Percentiles rank a stretch among this genome's conserved stretches.
phyloP scores from a whole-genome alignment of 2,888 invertebrate species.

The Luffia ferchaultella region DNA sequence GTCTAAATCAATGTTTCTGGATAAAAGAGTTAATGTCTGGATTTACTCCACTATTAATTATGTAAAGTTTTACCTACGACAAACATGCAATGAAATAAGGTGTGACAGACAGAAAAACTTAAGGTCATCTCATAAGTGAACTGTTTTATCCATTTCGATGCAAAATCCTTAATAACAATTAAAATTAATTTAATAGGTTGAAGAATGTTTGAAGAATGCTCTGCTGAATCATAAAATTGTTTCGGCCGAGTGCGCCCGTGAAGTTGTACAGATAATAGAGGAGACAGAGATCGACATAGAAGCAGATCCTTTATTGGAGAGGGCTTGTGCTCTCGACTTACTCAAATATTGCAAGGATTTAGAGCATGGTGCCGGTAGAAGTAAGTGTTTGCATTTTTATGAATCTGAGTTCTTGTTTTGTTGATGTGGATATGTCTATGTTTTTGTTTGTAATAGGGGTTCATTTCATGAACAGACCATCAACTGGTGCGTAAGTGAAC shows the following conservation, averaged over 20 bases:
- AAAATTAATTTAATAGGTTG: no score
- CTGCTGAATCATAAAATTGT: slow-evolving; percentile 77
- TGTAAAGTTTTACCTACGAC: no score
- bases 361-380: slow-evolving; percentile 89
- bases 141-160: no score
- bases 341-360: slow-evolving; percentile 81
- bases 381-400: slow-evolving; percentile 65
- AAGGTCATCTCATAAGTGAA: no score
- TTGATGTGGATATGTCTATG: no score
- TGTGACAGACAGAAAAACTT: no score
- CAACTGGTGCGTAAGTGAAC: neutral
- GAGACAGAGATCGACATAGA: slow-evolving; percentile 94
- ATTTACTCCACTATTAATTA: no score
- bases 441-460: no score
- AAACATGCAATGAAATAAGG: no score
- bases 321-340: slow-evolving; percentile 87
- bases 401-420: neutral
- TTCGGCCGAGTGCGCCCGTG: slow-evolving; percentile 78
- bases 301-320: slow-evolving; percentile 90
- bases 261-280: slow-evolving; percentile 89
- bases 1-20: no score
- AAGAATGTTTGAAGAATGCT: slow-evolving; percentile 92
- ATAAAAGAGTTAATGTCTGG: no score
- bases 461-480: neutral
- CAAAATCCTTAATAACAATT: no score